Base-by-base conservation (phyloP, 2,888 invertebrate genomes). In the Ferdinandea cuprea region DNA sequence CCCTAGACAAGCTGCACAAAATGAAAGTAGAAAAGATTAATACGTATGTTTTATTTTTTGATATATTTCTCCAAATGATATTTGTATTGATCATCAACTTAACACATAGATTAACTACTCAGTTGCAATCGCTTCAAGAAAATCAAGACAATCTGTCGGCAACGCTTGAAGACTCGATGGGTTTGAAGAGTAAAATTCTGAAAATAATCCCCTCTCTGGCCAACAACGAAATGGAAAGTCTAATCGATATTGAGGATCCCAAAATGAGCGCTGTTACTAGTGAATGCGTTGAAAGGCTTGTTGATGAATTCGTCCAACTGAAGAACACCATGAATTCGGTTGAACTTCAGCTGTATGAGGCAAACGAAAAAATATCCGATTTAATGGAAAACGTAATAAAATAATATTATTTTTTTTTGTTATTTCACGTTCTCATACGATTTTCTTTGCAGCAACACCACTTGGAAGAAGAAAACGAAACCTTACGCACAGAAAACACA, bases 311-410 rank as follows among this genome's bases (percentile, higher is more conserved):
- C 77, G 79, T 89, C 7, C 85, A 88, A 3, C 85, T 91, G 5
- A 91, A 90, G 69, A 87, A 88, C 32, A 86, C 88, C 17, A 87
- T 90, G 73, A 90, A 88, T 63, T 85, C 87, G 1, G 89, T 89
- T 9, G 91, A 91, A 61, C 84, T 91, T 37, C 91, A 91, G 77
- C 85, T 91, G 30, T 91, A 91, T 74, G 91, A 91, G 81, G 91
- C 91, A 13, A 91, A 91, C 79, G 91, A 91, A 83, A 91, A 91
- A 87, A 91, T 90, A 68, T 87, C 91, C 0, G 91, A 91, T 76
- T 86, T 91, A 0, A 85, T 91, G 63, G 91, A 91, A 85, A 90
- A 90, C 80, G 91, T 91, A 85, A 88, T 25, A 11, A 65, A 58
- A 13, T 1, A 40, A 30, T 13, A 15, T 30, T n/a, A 32, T 40